Conservation (phyloP, 2,113 vertebrate genomes). For the Psilopogon haemacephalus region DNA sequence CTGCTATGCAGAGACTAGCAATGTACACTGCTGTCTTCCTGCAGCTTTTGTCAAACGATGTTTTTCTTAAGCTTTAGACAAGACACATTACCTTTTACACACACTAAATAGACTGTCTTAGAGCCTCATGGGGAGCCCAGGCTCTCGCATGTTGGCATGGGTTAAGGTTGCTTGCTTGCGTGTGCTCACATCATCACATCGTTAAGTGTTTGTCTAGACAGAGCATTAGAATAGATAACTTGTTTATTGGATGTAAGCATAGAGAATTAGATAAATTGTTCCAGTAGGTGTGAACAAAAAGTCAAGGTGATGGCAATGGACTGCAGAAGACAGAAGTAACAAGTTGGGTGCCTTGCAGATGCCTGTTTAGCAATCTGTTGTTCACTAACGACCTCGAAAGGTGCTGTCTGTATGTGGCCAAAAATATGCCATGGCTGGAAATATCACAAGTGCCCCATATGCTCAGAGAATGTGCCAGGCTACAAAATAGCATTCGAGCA, state of each 20-base stretch:
- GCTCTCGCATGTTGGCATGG: not conserved
- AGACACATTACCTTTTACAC: not conserved
- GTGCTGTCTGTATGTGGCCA: not conserved
- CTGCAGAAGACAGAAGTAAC: constrained; percentile 21
- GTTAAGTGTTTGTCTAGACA: constrained; percentile 52
- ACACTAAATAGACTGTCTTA: not conserved
- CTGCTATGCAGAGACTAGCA: not conserved
- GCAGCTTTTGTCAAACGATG: constrained; percentile 39
- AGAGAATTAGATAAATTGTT: constrained; percentile 43
- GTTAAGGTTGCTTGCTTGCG: constrained; percentile 6
- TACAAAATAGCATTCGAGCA: not conserved
- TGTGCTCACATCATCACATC: constrained; percentile 12
- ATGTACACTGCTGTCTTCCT: constrained; percentile 3
- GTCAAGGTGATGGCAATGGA: not conserved
- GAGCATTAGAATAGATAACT: constrained; percentile 34
- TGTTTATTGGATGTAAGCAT: constrained; percentile 13
- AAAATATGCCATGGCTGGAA: constrained; percentile 1
- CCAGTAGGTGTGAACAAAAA: constrained; percentile 12
- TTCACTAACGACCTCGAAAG: constrained; percentile 15
- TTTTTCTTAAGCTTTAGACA: constrained; percentile 40
- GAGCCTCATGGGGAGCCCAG: not conserved
- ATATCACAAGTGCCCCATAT: not conserved
- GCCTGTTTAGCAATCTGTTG: not conserved
- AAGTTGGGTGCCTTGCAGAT: not conserved
- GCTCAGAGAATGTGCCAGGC: not conserved